Percentiles rank a stretch among this genome's conserved stretches.
Evolutionary conservation across 2,797 vertebrate genomes (phyloP).

Genomic region (Anniella stebbinsi): DNA sequence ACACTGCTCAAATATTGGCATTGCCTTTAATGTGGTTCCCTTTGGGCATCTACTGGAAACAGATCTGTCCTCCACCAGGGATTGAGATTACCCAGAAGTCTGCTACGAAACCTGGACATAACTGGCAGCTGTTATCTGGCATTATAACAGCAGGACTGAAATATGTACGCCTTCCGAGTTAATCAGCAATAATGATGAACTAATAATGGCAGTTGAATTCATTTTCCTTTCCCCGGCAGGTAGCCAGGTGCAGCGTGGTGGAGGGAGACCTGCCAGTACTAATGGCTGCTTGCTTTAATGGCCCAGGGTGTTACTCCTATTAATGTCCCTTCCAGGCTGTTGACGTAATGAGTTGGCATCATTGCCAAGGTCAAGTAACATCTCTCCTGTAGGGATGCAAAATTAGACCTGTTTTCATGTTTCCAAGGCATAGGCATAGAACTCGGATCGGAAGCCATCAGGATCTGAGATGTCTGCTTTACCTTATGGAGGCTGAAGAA

Average conservation of each 20-base stretch:
- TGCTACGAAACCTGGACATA: slow-evolving; percentile 46
- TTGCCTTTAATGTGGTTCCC: slow-evolving; percentile 60
- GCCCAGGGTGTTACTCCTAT: slow-evolving; percentile 10
- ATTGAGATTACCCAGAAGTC: slow-evolving; percentile 48
- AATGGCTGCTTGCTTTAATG: slow-evolving; percentile 39
- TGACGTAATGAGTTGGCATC: not conserved
- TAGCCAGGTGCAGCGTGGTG: slow-evolving; percentile 40
- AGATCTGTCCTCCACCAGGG: slow-evolving; percentile 50
- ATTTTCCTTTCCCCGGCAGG: slow-evolving; percentile 42
- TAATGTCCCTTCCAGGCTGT: slow-evolving; percentile 8
- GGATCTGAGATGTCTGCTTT: too few species aligned
- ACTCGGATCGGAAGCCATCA: not conserved
- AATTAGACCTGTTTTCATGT: not conserved
- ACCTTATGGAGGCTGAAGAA: not conserved
- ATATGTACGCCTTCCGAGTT: slow-evolving; percentile 43
- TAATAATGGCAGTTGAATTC: slow-evolving; percentile 54
- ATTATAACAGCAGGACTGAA: slow-evolving; percentile 63
- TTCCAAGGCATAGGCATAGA: not conserved
- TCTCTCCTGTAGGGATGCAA: not conserved
- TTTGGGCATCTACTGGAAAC: slow-evolving; percentile 57
- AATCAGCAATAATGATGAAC: slow-evolving; percentile 52
- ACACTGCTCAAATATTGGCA: slow-evolving; percentile 45
- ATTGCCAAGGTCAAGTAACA: not conserved
- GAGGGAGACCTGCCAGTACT: slow-evolving; percentile 14
- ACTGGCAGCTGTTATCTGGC: slow-evolving; percentile 63